Base-by-base conservation (phyloP, 53 echinoderm and acorn worm genomes). In the Astropecten irregularis region DNA sequence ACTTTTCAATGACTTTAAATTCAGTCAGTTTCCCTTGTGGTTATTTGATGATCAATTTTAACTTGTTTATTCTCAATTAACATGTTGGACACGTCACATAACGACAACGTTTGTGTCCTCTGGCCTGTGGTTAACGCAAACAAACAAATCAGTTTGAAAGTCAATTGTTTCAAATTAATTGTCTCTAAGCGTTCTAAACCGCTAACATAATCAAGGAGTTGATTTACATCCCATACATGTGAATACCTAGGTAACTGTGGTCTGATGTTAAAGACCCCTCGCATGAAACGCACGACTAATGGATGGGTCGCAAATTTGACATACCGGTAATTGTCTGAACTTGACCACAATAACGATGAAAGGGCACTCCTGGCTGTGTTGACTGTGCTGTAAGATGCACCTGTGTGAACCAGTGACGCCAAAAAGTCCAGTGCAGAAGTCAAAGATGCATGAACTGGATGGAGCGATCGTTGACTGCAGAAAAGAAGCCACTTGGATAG, bases 121-220 rank as follows among this genome's bases (percentile, higher is more conserved):
- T 49, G 71, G 31, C 50, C 70, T 44, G 69, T 68, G 31, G 69
- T 68, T 46, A 68, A 47, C 10, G 69, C 44, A 44, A 68, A 22
- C 26, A 47, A 68, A 68, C 44, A 68, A 23, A 39, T 26, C 8
- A 46, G 46, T 68, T 68, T 68, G 25, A 68, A 68, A 3, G 69
- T 68, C 46, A 68, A 26, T 0, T 46, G 47, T 26, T 68, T 68
- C 23, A 68, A 29, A 37, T 47, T 68, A 9, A 46, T 42, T 46
- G 69, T 25, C 9, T 44, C 4, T 46, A 68, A 9, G 2, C 7
- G 69, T 40, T 68, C 69, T 27, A 42, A 27, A 8, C 2, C 16
- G 25, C 2, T 61, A 23, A 61, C 14, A 16, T 61, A 61, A 31
- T 58, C 27, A 23, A 67, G 67, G 16, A 67, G 19, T 4, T 19